Conservation (phyloP, 2,797 vertebrate genomes). For the Macropus fuliginosus region DNA sequence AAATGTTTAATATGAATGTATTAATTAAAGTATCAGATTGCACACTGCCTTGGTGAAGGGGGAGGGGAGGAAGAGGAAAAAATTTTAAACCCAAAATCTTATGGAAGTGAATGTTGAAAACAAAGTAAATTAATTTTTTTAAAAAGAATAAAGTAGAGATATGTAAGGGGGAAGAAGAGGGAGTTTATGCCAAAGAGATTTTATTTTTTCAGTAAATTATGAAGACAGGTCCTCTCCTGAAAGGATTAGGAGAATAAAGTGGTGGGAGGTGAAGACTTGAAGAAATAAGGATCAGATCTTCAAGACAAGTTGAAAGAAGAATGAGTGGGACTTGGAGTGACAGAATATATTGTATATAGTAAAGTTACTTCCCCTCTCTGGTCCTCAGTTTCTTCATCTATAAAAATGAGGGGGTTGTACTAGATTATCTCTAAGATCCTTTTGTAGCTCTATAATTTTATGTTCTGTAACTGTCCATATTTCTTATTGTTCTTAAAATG, state of each 20-base stretch:
- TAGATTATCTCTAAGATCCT: too few relatives aligned
- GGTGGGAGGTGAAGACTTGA: background rate
- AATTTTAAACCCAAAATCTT: too few relatives aligned
- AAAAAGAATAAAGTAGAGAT: background rate
- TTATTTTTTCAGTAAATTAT: background rate
- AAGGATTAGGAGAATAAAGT: background rate
- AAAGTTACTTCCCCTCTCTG: background rate
- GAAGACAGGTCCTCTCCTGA: background rate
- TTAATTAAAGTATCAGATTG: too few relatives aligned
- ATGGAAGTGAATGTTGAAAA: too few relatives aligned
- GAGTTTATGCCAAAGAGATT: background rate
- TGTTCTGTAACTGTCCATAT: background rate
- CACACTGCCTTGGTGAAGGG: too few relatives aligned
- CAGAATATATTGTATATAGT: background rate
- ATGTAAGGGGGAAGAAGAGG: background rate
- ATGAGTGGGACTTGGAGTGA: background rate
- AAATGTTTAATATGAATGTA: too few relatives aligned
- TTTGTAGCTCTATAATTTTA: background rate
- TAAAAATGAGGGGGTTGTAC: background rate
- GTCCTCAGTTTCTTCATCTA: background rate
- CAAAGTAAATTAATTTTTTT: too few relatives aligned
- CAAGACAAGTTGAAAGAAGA: background rate
- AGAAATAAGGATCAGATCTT: background rate
- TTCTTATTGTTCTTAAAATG: background rate
- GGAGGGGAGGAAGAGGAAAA: too few relatives aligned